Evolutionary conservation across 2,113 vertebrate genomes (phyloP), one percentile per base, ranked within the genome.

Genomic region (Riparia riparia): DNA sequence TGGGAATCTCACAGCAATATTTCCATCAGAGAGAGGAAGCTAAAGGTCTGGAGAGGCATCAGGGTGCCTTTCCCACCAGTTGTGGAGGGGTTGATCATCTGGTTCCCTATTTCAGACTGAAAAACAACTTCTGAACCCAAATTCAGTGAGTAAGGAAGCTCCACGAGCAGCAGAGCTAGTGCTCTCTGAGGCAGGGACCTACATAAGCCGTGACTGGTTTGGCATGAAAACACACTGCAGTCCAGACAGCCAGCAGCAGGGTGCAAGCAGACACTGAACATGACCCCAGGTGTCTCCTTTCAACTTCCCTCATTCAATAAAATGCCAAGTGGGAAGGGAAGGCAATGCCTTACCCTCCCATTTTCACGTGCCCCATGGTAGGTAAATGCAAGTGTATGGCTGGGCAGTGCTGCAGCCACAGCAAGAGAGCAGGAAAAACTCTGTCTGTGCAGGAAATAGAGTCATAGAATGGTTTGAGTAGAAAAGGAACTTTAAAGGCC

Each of bases 341-440:
- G 17, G 10, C 39, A 86, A 24, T 49, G 37, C 22, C 17, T 49
- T 65, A 17, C 7, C 5, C 21, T 5, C 19, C 20, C 4, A 21
- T 63, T 86, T 74, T 22, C 37, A 61, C 12, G 9, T 45, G 32
- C 12, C 6, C 20, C 1, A 0, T 7, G 13, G 7, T 34, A 88
- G 49, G 13, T 56, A 69, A 84, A 76, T 2, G 2, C 31, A 41
- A 14, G 5, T 0, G 1, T 39, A 2, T 9, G 12, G 26, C 28
- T 54, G 14, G 5, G 47, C 50, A 0, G 1, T 41, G 54, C 65
- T 85, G 60, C 51, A 82, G 53, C 19, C 10, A 4, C 47, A 74
- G 14, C 13, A 34, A 57, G 56, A 17, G 5, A 53, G 7, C 5
- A 49, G 13, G 12, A 4, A 42, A 50, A 64, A 1, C 4, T 37